Base-by-base conservation (phyloP, 2,113 vertebrate genomes). In the Cyphomyrus plagiostoma region DNA sequence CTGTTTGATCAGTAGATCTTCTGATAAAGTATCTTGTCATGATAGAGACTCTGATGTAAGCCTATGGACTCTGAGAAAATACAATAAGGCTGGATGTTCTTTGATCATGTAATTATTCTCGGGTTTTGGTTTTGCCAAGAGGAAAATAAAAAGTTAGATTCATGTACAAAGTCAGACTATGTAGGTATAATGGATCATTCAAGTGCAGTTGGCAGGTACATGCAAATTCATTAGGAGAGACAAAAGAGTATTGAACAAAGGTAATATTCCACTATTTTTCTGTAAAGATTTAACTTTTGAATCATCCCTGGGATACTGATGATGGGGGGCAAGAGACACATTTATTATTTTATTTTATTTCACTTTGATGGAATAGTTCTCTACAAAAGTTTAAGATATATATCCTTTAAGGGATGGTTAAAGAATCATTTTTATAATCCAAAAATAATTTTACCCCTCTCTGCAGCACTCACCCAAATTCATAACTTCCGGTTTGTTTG, bases 91-190 rank as follows among this genome's bases (percentile, higher is more conserved):
- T 26, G 26, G 49, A 10, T 45, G 48, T 15, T 86, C n/a, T 86
- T 52, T 86, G 46, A 86, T 86, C 46, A 1, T 48, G n/a, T 50
- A 50, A 86, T 52, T 52, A 86, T 86, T 86, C 49, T 26, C 10
- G 48, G 84, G 84, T 35, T 30, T 86, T 49, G 84, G 49, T 50
- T 86, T 50, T 50, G 46, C 84, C 48, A 50, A 86, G n/a, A 23
- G 84, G 48, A 48, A 86, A 86, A 86, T 86, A 52, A 86, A 49
- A 86, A 52, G 48, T 52, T 17, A 85, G 83, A 85, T 85, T 85
- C 46, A 35, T 86, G 21, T 50, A 50, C 48, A 86, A 52, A 86
- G 48, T n/a, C 84, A 86, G 84, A 50, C 84, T 15, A 86, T 15
- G 48, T 26, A 86, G 84, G 84, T 50, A 26, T 3, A 50, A 50